Base-by-base conservation (phyloP, 2,888 invertebrate genomes). In the Scrobipalpa costella region DNA sequence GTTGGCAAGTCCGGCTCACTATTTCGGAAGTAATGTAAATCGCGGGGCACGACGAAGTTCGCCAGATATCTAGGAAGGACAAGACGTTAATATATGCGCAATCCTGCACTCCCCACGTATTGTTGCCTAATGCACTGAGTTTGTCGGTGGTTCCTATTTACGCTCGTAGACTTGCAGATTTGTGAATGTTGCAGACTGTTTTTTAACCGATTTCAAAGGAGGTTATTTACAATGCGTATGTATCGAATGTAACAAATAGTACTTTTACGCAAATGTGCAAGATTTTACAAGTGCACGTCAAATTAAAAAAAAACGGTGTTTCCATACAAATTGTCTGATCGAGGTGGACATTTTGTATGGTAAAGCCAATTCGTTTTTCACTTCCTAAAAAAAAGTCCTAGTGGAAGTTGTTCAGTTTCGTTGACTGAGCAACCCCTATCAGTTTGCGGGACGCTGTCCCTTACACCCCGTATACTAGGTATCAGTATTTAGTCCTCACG, bases 21-120 rank as follows among this genome's bases (percentile, higher is more conserved):
- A 81, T 89, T 90, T 88, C 85, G 86, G 84, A 87, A 88, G 89
- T 80, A 85, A 86, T 89, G 90, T 90, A 90, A 90, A 90, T 90
- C 85, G 88, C 81, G 80, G 74, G 79, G 80, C 77, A 80, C 80
- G 83, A 77, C 83, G 73, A 89, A 90, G 82, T 90, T 88, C 77
- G 77, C 77, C 79, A 85, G 87, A 88, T 85, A 88, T 85, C 88
- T 87, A 79, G 86, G 85, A 87, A 88, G 90, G 90, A 90, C 90
- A 86, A 88, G 88, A 89, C 86, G 88, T 80, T 90, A 90, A 90
- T 90, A 84, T 90, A 90, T 90, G 87, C 84, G 80, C 85, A 85
- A 87, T 86, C 83, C 85, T 82, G 86, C 83, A 83, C 81, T 81
- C 65, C 44, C 78, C 80, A 83, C 85, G 86, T 87, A 86, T 90